Evolutionary conservation across 2,888 invertebrate genomes (phyloP).

Genomic region (Polydrusus cervinus): DNA sequence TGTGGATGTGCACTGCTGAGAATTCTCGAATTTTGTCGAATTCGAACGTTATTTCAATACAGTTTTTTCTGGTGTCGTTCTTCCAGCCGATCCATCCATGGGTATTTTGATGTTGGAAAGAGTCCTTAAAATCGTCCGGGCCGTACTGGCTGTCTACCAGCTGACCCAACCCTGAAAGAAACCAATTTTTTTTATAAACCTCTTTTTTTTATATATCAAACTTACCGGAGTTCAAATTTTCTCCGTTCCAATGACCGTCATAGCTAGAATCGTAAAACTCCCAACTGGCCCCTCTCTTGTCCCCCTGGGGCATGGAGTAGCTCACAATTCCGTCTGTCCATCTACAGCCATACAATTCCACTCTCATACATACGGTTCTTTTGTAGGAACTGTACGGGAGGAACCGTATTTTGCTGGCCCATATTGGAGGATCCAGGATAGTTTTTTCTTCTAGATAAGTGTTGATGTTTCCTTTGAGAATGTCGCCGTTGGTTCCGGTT

Average conservation of each 20-base stretch:
- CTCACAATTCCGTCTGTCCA: conserved; percentile 90
- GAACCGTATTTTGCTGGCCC: conserved; percentile 89
- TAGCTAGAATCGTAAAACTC: conserved; percentile 90
- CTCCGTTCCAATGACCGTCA: conserved; percentile 87
- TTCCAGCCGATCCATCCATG: conserved; percentile 95
- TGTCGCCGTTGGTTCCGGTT: conserved; percentile 80
- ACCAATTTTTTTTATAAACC: too few species aligned
- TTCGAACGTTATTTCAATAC: conserved; percentile 83
- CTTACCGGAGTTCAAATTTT: conserved; percentile 74
- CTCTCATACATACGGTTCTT: conserved; percentile 92
- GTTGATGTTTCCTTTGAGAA: conserved; percentile 88
- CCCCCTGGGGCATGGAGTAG: conserved; percentile 92
- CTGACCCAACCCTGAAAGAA: conserved; percentile 84
- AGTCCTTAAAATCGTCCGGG: conserved; percentile 81
- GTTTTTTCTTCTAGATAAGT: conserved; percentile 87
- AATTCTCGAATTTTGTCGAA: conserved; percentile 92
- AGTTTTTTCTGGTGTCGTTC: conserved; percentile 80
- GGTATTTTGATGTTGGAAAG: conserved; percentile 76
- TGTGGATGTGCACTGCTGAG: conserved; percentile 85
- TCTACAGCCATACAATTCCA: conserved; percentile 90
- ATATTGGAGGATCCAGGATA: conserved; percentile 86
- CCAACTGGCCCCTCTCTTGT: conserved; percentile 81
- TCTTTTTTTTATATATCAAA: background rate
- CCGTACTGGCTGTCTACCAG: conserved; percentile 88
- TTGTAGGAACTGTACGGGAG: conserved; percentile 88